Evolutionary conservation across 2,888 invertebrate species (phyloP).

Genomic region (Adineta ricciae): DNA sequence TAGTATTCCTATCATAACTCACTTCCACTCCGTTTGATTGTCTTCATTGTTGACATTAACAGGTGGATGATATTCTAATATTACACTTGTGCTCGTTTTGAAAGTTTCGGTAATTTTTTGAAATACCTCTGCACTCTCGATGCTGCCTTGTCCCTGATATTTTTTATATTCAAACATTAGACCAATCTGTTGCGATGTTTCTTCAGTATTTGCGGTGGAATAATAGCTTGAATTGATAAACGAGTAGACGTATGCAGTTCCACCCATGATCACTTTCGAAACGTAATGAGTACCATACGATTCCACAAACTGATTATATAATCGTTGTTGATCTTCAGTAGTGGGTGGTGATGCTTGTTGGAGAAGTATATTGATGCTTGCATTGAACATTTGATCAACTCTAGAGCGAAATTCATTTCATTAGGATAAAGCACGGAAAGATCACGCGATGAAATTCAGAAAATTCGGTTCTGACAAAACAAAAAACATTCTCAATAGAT

Average conservation of each 20-base stretch:
- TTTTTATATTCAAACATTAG: background rate
- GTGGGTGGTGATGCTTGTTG: background rate
- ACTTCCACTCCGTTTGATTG: background rate
- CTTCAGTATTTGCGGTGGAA: background rate
- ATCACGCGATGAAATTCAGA: too few relatives aligned
- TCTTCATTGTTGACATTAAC: background rate
- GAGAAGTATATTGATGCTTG: background rate
- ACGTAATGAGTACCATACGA: background rate
- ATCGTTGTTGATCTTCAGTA: background rate
- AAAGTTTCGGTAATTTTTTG: background rate
- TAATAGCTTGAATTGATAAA: background rate
- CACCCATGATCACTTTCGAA: background rate
- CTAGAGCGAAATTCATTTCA: background rate
- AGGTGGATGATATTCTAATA: background rate
- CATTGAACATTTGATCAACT: background rate
- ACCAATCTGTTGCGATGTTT: background rate
- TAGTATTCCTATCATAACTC: background rate
- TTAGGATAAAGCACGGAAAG: too few relatives aligned
- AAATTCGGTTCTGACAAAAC: background rate
- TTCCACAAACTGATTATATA: background rate
- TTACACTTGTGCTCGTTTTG: background rate
- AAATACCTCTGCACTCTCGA: too few relatives aligned
- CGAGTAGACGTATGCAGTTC: background rate
- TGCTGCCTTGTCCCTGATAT: background rate
- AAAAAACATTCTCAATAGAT: too few relatives aligned